These are phyloP conservation scores for Ectemnius lituratus DNA, from an alignment of 2,888 invertebrate genomes.

Conservation along the genomic window DNA sequence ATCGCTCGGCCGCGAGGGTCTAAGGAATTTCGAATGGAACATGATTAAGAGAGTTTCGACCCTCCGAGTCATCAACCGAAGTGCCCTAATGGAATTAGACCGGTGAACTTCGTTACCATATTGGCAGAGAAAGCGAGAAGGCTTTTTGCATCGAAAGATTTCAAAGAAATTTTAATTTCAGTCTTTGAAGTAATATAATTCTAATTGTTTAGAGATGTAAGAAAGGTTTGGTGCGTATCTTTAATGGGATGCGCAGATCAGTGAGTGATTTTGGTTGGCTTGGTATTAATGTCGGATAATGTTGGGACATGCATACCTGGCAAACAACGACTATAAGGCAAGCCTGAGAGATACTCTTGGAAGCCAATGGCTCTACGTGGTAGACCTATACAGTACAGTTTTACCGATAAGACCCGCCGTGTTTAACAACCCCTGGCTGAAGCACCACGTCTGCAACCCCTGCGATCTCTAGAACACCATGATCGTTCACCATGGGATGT, in stretches of 20 bases:
- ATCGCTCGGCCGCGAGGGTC: slow-evolving; percentile 26
- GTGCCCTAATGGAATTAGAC: too few species aligned
- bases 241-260: slow-evolving; percentile 15
- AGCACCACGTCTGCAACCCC: slow-evolving; percentile 62
- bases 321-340: slow-evolving; percentile 63
- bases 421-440: slow-evolving; percentile 75
- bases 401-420: slow-evolving; percentile 75
- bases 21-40: slow-evolving; percentile 35
- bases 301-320: slow-evolving; percentile 60
- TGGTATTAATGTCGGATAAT: slow-evolving; percentile 64
- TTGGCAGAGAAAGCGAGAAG: too few species aligned
- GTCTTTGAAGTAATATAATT: too few species aligned
- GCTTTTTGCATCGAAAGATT: neutral
- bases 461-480: slow-evolving; percentile 42
- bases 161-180: neutral
- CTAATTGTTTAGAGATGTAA: too few species aligned
- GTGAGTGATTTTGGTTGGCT: slow-evolving; percentile 54
- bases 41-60: slow-evolving; percentile 6
- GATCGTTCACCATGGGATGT: slow-evolving; percentile 59
- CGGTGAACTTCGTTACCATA: too few species aligned
- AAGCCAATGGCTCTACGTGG: slow-evolving; percentile 67
- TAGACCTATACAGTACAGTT: slow-evolving; percentile 73
- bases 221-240: slow-evolving; percentile 6
- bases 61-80: too few species aligned
- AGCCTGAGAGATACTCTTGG: slow-evolving; percentile 64